Evolutionary conservation across 2,113 vertebrate genomes (phyloP), one percentile per base, ranked within the genome.

Genomic region (Gobiocypris rarus): DNA sequence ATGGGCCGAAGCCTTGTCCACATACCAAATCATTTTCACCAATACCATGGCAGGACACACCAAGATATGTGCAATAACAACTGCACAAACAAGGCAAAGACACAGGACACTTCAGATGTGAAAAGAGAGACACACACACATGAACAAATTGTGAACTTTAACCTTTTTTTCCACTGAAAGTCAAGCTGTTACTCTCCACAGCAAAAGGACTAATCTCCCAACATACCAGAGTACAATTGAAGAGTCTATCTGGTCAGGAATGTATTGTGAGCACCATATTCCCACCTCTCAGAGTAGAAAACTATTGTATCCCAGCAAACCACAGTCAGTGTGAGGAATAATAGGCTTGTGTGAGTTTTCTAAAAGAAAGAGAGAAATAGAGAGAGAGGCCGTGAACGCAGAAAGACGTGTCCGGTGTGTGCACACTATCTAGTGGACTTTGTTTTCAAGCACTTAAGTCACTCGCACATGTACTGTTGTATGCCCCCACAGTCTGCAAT

Each of bases 171-270:
- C 84, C 45, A 79, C 81, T 84, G 75, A 84, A 82, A 88, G 87
- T 87, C 87, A 83, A 85, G 63, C 86, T 85, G 89, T 88, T 88
- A 83, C 75, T 52, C 73, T 10, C 69, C 19, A 83, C 26, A 59
- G 83, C 69, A 77, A 88, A 88, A 76, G 61, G 75, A 80, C 83
- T 88, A 86, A 87, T 90, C 87, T 85, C n/a, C 82, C 52, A 24
- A 70, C 81, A 85, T 86, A 80, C 28, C 8, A 63, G n/a, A 84
- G 61, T 85, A 87, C 88, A 90, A 85, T 87, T 81, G 45, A 67
- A 85, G 59, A 67, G 67, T 43, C 80, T 74, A 71, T 86, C 80
- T 81, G 82, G 71, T 76, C 75, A 45, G 67, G 75, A 48, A 67
- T 80, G 77, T 87, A 82, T 85, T 90, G 84, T 86, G 38, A 56